A percentile compares a stretch with the other conserved stretches of the same genome.
Evolutionary conservation across 2,797 vertebrate genomes (phyloP).

Genomic region (Neosilurus hyrtlii): DNA sequence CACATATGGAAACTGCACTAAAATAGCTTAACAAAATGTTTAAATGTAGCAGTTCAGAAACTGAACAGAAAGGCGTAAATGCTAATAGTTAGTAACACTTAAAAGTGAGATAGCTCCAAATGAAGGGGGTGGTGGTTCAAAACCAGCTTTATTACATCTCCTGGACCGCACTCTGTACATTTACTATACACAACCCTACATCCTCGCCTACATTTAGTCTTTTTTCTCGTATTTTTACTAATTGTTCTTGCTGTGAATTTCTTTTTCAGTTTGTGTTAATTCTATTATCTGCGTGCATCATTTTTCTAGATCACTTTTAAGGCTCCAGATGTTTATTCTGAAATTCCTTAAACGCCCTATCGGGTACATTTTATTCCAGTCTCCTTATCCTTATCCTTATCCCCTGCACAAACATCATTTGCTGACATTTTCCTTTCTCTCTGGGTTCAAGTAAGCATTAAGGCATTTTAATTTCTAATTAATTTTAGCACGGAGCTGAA

Average conservation of each 20-base stretch:
- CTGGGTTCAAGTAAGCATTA: slow-evolving; percentile 60
- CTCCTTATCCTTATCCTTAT: slow-evolving; percentile 34
- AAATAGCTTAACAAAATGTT: background rate
- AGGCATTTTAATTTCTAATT: slow-evolving; percentile 62
- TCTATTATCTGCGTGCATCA: slow-evolving; percentile 41
- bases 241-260: too few species aligned
- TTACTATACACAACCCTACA: background rate
- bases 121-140: background rate
- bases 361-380: slow-evolving; percentile 37
- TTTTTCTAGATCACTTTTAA: slow-evolving; percentile 39
- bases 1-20: background rate
- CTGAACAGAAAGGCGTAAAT: background rate
- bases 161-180: background rate
- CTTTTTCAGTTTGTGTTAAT: slow-evolving; percentile 26
- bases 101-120: background rate
- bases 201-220: too few species aligned
- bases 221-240: too few species aligned
- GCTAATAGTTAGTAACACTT: background rate
- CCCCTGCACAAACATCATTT: slow-evolving; percentile 56
- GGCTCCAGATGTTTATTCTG: slow-evolving; percentile 47
- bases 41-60: background rate
- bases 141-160: background rate
- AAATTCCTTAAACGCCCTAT: slow-evolving; percentile 44
- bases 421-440: slow-evolving; percentile 55
- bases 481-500: slow-evolving; percentile 55